Evolutionary conservation across 2,113 vertebrate species (phyloP).

Genomic region (Daubentonia madagascariensis): DNA sequence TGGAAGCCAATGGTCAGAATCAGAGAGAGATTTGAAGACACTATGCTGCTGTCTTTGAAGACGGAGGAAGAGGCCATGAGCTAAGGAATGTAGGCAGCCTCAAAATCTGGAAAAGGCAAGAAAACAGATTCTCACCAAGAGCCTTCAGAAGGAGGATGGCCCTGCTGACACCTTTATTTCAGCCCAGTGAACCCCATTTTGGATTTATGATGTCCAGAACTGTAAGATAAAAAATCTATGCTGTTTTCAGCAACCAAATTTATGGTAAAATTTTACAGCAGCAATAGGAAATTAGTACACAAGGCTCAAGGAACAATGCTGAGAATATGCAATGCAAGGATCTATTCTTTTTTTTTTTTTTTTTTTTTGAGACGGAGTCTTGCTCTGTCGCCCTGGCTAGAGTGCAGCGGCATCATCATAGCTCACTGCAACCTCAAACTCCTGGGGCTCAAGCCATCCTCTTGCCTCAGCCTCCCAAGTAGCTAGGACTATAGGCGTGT

Average conservation of each 20-base stretch:
- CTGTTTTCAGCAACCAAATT: not conserved
- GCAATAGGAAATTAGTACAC: not conserved
- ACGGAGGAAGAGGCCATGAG: not conserved
- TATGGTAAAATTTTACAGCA: not conserved
- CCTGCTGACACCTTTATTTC: not conserved
- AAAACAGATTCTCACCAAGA: not conserved
- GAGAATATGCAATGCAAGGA: not conserved
- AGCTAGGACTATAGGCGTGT: too few species aligned
- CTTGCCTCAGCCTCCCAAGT: too few species aligned
- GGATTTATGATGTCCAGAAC: not conserved
- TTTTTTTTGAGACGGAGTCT: too few species aligned
- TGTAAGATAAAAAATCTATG: not conserved
- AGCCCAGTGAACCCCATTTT: not conserved
- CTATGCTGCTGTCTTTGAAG: not conserved
- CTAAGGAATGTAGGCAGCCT: not conserved
- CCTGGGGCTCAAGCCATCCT: too few species aligned
- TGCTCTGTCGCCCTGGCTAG: too few species aligned
- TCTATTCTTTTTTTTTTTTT: too few species aligned
- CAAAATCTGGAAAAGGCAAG: not conserved
- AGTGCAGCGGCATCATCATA: too few species aligned
- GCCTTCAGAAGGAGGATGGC: not conserved
- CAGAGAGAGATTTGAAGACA: not conserved
- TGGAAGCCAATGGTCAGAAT: not conserved
- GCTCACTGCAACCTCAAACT: too few species aligned
- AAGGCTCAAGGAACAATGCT: not conserved